A percentile compares a stretch with the other conserved stretches of the same genome.
phyloP scores from a whole-genome alignment of 92 coral and sea anemone species.

The Blastomussa wellsi region DNA sequence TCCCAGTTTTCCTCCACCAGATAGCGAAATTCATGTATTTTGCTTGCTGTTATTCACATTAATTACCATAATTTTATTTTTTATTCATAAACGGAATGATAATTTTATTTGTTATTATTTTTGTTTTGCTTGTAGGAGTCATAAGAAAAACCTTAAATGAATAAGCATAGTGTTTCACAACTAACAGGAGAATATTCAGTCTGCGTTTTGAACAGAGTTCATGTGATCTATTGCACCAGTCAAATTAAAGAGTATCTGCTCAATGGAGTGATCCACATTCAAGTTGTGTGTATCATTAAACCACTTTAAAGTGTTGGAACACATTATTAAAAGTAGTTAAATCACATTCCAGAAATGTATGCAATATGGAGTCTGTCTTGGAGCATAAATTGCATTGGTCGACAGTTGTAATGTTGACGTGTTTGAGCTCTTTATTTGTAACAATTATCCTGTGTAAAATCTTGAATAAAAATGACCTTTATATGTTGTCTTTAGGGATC shows the following conservation, averaged over 20 bases:
- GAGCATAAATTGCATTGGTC: neutral
- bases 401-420: slow-evolving; percentile 26
- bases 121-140: too few species aligned
- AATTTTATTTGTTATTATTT: too few species aligned
- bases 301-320: neutral
- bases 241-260: neutral
- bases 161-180: too few species aligned
- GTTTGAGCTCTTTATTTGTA: neutral
- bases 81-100: too few species aligned
- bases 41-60: too few species aligned
- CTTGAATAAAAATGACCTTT: neutral
- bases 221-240: neutral
- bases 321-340: neutral
- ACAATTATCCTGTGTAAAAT: neutral
- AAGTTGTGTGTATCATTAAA: neutral
- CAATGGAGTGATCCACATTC: neutral
- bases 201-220: too few species aligned
- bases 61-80: too few species aligned
- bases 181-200: too few species aligned
- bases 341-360: neutral
- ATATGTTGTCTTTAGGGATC: neutral
- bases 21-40: too few species aligned
- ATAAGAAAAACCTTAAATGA: too few species aligned
- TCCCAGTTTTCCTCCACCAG: too few species aligned
- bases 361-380: neutral